Base-by-base conservation (phyloP, 2,797 vertebrate species). In the Etheostoma perlongum region DNA sequence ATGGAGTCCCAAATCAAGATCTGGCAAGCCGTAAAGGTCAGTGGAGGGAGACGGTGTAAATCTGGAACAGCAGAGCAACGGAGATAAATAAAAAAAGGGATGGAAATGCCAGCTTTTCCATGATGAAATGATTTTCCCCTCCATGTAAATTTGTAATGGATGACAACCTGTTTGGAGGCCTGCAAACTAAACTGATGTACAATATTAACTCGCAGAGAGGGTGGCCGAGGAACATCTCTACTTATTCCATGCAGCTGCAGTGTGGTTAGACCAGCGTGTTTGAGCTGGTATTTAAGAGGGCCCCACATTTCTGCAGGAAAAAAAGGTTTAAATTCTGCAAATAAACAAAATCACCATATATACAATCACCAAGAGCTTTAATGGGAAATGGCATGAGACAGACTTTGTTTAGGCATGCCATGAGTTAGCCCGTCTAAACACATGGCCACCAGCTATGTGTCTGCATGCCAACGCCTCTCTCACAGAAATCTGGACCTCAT, bases 11-110 rank as follows among this genome's bases (percentile, higher is more conserved):
- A 89, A 84, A 89, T 74, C 64, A 69, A 72, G 79, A 76, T 54
- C 49, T 57, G 83, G 83, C 82, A 81, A 83, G 36, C 53, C 3
- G 55, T 62, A 91, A 93, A 92, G 89, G 91, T 93, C 89, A 89
- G 67, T 0, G 71, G 64, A 87, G 69, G 67, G 75, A 89, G 86
- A 71, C 25, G 7, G 53, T 54, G 72, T 80, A 81, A 75, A 66
- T 76, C 46, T 54, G 61, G 72, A 66, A 65, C 75, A 40, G 52
- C 59, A 15, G 23, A 44, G 25, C 33, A 25, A 44, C 60, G 70
- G 40, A 62, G 79, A 88, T 79, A 79, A 80, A 87, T 48, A 76
- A 14, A 44, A 64, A 82, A 72, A 65, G 36, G 23, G 72, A 70
- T 57, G 64, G 63, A 72, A 81, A 74, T 47, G 53, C 44, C 53